Base-by-base conservation (phyloP, 2,113 vertebrate genomes). In the Dasyprocta punctata region DNA sequence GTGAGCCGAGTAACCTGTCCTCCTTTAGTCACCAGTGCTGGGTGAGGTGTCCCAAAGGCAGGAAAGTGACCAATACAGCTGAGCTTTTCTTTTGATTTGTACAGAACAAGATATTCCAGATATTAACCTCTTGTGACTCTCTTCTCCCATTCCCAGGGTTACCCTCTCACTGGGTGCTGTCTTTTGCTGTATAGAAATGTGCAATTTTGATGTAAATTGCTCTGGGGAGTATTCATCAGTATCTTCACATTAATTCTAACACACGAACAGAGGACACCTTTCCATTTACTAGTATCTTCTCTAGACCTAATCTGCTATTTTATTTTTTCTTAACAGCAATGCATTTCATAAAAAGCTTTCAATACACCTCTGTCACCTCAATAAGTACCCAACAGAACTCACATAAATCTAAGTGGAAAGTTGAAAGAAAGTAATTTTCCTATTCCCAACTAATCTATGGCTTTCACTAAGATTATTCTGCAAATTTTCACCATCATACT, bases 371-470 rank as follows among this genome's bases (percentile, higher is more conserved):
- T 78, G 24, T 82, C 44, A 93, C 56, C 22, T 95, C 20, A 75
- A 17, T 56, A 17, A 90, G 54, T 17, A 94, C 63, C 28, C 33
- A 88, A 90, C 24, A 87, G 5, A 96, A 92, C 67, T 56, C 63
- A 93, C 3, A 81, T 16, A 58, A 28, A n/a, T 83, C 16, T 81
- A 90, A 84, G 6, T 67, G 17, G 14, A 91, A 73, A 80, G 11
- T 84, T 5, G 86, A 97, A 11, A 87, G n/a, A 90, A 96, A 82
- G 36, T n/a, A 94, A 89, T 16, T 90, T 8, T 92, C 36, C 65
- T 4, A 92, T 19, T 26, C 17, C 4, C 80, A 89, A 78, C 38
- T 95, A 89, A 86, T 56, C 12, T 80, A 3, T 73, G 73, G 69
- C 83, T 52, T 90, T 87, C 38, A 94, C 61, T 80, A 89, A 93